Base-by-base conservation (phyloP, 2,797 vertebrate genomes). In the Chrysocyon brachyurus region DNA sequence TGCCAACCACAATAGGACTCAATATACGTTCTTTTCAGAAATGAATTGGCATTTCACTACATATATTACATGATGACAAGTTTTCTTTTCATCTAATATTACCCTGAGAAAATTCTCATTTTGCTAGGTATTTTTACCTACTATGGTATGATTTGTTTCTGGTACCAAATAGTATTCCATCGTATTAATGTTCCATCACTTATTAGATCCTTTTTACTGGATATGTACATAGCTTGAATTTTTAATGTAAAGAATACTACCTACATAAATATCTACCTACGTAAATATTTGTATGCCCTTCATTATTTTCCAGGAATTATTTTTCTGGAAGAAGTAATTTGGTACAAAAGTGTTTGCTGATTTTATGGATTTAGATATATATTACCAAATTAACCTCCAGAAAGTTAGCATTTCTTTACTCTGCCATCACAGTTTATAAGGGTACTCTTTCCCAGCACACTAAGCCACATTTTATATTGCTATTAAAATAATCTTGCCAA, bases 301-400 rank as follows among this genome's bases (percentile, higher is more conserved):
- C 24, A 86, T 92, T 78, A 75, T 90, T 82, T 94, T 46, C 36
- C 94, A 92, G 14, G 15, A 49, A 75, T 70, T 93, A 56, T 77
- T 82, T 95, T 91, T 92, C 52, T 77, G 15, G 14, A 75, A 95
- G 49, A 81, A 26, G 49, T 66, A 31, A 82, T 40, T 88, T 90
- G 61, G 11, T 14, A 24, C 16, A 75, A 56, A 94, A 72, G 26
- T 61, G 1, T 61, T 15, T 52, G 21, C 14, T 91, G 31, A 57
- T 70, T 75, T 92, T 66, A 94, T 56, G 66, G 24, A 75, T 87
- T 59, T 59, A 77, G 46, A 63, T 64, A 16, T 21, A 61, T 73
- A 22, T 90, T 31, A 56, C 46, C 28, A 95, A 87, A 57, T 77
- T 49, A 70, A 63, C 6, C 57, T 77, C 59, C 49, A 70, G 40